These are phyloP conservation scores for Apamea sordens DNA, from an alignment of 2,888 invertebrate species.

Conservation along the genomic window DNA sequence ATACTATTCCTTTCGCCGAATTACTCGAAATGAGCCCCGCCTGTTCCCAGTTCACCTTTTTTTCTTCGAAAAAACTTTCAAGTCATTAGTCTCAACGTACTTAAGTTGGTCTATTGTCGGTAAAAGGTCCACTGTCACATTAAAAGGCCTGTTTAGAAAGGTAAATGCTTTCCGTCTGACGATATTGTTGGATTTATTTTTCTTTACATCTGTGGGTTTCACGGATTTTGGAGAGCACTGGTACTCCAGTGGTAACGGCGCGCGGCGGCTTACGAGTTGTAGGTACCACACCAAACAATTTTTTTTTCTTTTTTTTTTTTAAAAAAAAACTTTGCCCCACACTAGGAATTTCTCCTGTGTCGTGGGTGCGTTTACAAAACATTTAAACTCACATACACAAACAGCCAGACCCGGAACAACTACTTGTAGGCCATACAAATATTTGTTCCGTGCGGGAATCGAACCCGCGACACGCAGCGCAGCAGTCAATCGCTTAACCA, in stretches of 20 bases:
- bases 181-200: constrained; percentile 34
- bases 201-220: neutral
- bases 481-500: too few relatives aligned
- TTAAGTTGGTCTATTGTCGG: constrained; percentile 64
- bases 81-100: constrained; percentile 72
- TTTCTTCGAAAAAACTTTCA: constrained; percentile 71
- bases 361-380: too few relatives aligned
- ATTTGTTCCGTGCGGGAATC: too few relatives aligned
- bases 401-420: too few relatives aligned
- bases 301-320: too few relatives aligned
- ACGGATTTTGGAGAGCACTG: too few relatives aligned
- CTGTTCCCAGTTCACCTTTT: constrained; percentile 72
- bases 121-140: constrained; percentile 44
- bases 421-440: too few relatives aligned
- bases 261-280: neutral
- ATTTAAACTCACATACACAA: too few relatives aligned
- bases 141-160: constrained; percentile 34
- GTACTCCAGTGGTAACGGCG: neutral
- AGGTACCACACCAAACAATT: too few relatives aligned
- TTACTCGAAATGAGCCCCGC: constrained; percentile 73
- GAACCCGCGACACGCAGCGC: too few relatives aligned
- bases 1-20: constrained; percentile 68
- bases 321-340: too few relatives aligned
- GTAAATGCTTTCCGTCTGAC: constrained; percentile 34
- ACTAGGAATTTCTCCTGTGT: too few relatives aligned